These are phyloP conservation scores for Tamias sibiricus DNA, from an alignment of 2,113 vertebrate species.

Conservation along the genomic window DNA sequence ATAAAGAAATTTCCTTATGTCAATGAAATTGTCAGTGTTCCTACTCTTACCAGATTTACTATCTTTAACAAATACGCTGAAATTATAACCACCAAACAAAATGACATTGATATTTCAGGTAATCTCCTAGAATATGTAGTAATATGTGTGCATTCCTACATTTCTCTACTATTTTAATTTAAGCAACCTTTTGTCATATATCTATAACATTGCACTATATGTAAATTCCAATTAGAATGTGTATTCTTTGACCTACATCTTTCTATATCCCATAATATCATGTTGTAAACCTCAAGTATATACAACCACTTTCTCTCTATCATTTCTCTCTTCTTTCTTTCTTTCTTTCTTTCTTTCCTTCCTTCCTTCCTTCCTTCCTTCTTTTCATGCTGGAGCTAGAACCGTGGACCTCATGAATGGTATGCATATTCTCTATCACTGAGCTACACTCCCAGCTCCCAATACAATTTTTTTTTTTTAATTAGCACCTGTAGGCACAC, in stretches of 20 bases:
- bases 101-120: neutral
- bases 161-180: neutral
- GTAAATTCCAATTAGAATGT: neutral
- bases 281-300: neutral
- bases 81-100: neutral
- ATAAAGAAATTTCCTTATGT: neutral
- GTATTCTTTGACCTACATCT: neutral
- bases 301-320: neutral
- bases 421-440: neutral
- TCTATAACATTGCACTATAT: neutral
- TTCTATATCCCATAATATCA: neutral
- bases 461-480: neutral
- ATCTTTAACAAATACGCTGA: neutral
- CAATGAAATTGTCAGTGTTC: neutral
- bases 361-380: neutral
- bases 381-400: neutral
- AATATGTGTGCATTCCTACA: neutral
- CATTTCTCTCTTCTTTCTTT: neutral
- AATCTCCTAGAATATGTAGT: neutral
- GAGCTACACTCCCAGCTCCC: neutral
- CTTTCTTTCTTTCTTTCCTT: neutral
- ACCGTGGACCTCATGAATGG: neutral
- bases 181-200: neutral
- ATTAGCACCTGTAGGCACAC: accelerated
- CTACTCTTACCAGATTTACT: neutral